Evolutionary conservation across 2,797 vertebrate species (phyloP).

Genomic region (Atherinosoma microstoma): DNA sequence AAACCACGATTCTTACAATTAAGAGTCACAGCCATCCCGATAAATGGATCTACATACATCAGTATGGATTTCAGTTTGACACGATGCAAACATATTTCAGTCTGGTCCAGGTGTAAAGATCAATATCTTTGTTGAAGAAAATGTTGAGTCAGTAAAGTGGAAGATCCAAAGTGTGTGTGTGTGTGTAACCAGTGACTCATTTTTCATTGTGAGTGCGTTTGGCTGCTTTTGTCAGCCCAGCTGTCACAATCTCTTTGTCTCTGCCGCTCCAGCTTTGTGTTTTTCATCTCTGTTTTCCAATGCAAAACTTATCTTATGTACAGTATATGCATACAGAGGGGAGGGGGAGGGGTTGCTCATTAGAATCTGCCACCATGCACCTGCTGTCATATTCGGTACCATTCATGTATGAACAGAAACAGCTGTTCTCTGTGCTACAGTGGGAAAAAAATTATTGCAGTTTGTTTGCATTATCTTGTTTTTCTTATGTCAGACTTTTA

Average conservation of each 20-base stretch:
- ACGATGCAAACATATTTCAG: neutral
- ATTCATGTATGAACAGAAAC: slow-evolving; percentile 16
- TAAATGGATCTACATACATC: neutral
- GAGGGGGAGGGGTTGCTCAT: slow-evolving; percentile 11
- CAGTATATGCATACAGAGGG: slow-evolving; percentile 43
- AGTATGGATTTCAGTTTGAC: neutral
- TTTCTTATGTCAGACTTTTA: slow-evolving; percentile 1
- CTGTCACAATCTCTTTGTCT: slow-evolving; percentile 48
- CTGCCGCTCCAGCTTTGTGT: slow-evolving; percentile 32
- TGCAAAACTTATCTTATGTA: slow-evolving; percentile 42
- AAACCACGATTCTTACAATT: too few relatives aligned
- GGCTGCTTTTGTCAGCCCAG: slow-evolving; percentile 63
- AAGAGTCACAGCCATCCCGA: too few relatives aligned
- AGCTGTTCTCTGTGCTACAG: slow-evolving; percentile 18
- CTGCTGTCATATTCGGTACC: neutral
- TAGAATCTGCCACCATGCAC: neutral
- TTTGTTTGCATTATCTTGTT: neutral
- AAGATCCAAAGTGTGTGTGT: neutral
- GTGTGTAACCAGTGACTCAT: slow-evolving; percentile 55
- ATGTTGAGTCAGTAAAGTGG: slow-evolving; percentile 34
- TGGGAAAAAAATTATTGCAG: neutral
- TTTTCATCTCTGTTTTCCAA: slow-evolving; percentile 50
- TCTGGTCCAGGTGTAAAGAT: neutral
- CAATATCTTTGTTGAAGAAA: slow-evolving; percentile 19
- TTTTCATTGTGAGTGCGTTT: slow-evolving; percentile 39